A percentile compares a stretch with the other conserved stretches of the same genome.
phyloP scores from a whole-genome alignment of 1,140 invertebrate species.

The Cephus cinctus region DNA sequence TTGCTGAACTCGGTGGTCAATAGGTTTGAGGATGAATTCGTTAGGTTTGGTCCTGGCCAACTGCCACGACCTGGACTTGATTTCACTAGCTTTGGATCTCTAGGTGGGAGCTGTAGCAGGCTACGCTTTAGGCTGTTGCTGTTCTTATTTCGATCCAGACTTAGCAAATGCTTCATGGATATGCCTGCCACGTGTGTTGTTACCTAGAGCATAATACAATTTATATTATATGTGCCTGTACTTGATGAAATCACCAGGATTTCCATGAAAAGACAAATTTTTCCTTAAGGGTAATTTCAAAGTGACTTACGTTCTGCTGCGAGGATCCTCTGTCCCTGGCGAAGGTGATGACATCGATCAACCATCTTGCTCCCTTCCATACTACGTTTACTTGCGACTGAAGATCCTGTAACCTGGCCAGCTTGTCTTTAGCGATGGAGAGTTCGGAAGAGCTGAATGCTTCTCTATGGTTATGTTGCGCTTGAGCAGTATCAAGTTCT shows the following conservation, averaged over 20 bases:
- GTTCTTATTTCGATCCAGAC: slow-evolving; percentile 44
- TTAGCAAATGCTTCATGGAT: slow-evolving; percentile 49
- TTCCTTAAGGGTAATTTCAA: too few species aligned
- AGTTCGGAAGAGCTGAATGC: slow-evolving; percentile 90
- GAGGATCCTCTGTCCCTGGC: slow-evolving; percentile 73
- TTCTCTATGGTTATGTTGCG: slow-evolving; percentile 88
- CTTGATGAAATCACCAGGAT: too few species aligned
- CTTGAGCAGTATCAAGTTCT: slow-evolving; percentile 88
- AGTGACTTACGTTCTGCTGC: slow-evolving; percentile 36
- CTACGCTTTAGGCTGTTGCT: slow-evolving; percentile 53
- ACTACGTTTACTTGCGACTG: slow-evolving; percentile 78
- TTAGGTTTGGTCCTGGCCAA: slow-evolving; percentile 78
- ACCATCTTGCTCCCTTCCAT: slow-evolving; percentile 93
- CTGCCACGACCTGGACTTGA: slow-evolving; percentile 74
- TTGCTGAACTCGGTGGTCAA: slow-evolving; percentile 76
- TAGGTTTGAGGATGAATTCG: slow-evolving; percentile 54
- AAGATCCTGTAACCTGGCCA: slow-evolving; percentile 78
- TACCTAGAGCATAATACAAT: slow-evolving; percentile 11
- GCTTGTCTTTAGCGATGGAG: slow-evolving; percentile 78
- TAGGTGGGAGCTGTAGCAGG: slow-evolving; percentile 68
- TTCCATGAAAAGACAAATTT: background rate
- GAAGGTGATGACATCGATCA: slow-evolving; percentile 91
- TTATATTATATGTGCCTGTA: slow-evolving; percentile 2
- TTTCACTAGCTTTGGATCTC: slow-evolving; percentile 74
- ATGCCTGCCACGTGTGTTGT: slow-evolving; percentile 37